Percentiles rank a stretch among this genome's conserved stretches.
phyloP scores from a whole-genome alignment of 2,888 invertebrate species.

The Augochlorella aurata region DNA sequence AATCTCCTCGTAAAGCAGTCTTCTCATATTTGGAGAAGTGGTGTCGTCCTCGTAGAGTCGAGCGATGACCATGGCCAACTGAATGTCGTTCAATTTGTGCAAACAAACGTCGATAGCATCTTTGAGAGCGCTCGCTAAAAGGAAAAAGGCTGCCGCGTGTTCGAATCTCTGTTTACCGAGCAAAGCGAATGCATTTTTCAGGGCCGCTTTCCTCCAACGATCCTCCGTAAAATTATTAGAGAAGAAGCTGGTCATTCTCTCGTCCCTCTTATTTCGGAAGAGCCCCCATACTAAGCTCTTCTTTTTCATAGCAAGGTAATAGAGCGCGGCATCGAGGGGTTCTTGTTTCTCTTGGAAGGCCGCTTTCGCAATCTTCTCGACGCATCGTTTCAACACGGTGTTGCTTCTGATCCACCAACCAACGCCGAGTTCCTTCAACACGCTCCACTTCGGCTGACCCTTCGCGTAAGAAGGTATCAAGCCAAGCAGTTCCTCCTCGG shows the following conservation, averaged over 20 bases:
- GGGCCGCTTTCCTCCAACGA: constrained; percentile 97
- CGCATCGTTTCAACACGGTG: constrained; percentile 90
- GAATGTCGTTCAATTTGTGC: constrained; percentile 96
- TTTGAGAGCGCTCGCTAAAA: constrained; percentile 95
- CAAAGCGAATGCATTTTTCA: constrained; percentile 98
- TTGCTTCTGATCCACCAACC: constrained; percentile 98
- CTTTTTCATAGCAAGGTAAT: constrained; percentile 99
- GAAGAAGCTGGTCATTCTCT: constrained; percentile 97
- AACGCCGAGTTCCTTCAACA: constrained; percentile 93
- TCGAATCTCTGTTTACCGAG: constrained; percentile 97
- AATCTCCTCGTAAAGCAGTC: constrained; percentile 90
- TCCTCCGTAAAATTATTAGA: constrained; percentile 96
- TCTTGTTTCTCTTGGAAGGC: constrained; percentile 96
- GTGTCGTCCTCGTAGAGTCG: constrained; percentile 93
- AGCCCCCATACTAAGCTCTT: constrained; percentile 98
- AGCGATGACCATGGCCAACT: constrained; percentile 96
- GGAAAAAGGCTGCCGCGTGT: constrained; percentile 99
- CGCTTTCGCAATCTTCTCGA: constrained; percentile 96
- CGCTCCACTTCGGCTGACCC: constrained; percentile 93
- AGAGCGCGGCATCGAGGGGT: constrained; percentile 98
- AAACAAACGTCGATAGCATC: constrained; percentile 97
- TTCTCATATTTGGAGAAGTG: constrained; percentile 87
- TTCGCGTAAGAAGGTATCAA: constrained; percentile 94
- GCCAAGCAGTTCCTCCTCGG: constrained; percentile 96
- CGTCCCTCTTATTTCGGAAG: constrained; percentile 93